Conservation (phyloP, 2,797 vertebrate genomes). For the Ctenopoma kingsleyae region DNA sequence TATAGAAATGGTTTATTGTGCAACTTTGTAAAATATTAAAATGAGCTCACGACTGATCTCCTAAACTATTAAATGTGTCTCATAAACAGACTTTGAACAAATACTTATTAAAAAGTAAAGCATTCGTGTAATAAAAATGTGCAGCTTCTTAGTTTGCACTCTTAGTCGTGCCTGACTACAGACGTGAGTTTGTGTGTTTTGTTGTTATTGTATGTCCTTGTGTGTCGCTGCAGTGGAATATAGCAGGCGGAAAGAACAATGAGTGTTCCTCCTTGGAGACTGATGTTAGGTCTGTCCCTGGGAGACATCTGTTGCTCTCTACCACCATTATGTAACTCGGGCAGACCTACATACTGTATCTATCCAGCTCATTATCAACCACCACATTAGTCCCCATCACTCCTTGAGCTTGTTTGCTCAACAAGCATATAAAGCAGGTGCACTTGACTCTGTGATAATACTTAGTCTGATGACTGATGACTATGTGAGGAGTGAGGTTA, state of each 20-base stretch:
- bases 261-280: slow-evolving; percentile 57
- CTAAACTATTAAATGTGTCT: background rate
- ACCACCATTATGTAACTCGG: slow-evolving; percentile 52
- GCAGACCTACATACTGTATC: slow-evolving; percentile 34
- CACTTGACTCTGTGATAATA: background rate
- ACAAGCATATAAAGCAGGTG: slow-evolving; percentile 27
- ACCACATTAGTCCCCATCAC: slow-evolving; percentile 20
- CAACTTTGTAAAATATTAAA: background rate
- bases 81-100: background rate
- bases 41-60: background rate
- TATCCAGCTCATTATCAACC: slow-evolving; percentile 47
- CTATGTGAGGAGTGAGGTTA: slow-evolving; percentile 45
- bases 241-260: slow-evolving; percentile 47
- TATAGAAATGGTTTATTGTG: no score
- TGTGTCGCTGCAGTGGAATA: slow-evolving; percentile 32
- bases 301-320: slow-evolving; percentile 46
- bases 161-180: background rate
- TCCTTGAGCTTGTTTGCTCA: slow-evolving; percentile 11
- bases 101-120: background rate
- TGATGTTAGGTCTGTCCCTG: slow-evolving; percentile 36
- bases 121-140: background rate
- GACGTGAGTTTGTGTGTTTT: slow-evolving; percentile 3
- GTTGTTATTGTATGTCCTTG: background rate
- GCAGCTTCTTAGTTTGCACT: background rate
- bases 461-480: slow-evolving; percentile 28